These are phyloP conservation scores for Siniperca scherzeri DNA, from an alignment of 2,797 vertebrate species.

Conservation along the genomic window DNA sequence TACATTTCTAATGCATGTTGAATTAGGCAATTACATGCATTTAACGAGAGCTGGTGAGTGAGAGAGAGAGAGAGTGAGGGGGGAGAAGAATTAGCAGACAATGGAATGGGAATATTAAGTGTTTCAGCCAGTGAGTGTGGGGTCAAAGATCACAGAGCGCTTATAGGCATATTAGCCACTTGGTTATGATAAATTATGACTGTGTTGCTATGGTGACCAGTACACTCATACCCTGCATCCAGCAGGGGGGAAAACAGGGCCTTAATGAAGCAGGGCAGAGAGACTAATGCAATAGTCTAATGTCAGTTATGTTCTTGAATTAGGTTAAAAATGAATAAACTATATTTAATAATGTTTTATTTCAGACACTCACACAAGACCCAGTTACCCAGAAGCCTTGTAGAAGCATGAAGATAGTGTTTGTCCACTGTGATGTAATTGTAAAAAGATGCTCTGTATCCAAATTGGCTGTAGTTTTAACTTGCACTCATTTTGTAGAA, in stretches of 20 bases:
- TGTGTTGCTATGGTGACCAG: constrained; percentile 79
- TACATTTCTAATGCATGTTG: constrained; percentile 85
- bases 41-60: constrained; percentile 76
- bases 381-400: constrained; percentile 4
- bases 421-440: not conserved
- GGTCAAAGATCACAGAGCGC: constrained; percentile 81
- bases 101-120: constrained; percentile 83
- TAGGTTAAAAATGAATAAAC: constrained; percentile 25
- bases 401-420: not conserved
- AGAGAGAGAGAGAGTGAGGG: constrained; percentile 35
- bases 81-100: constrained; percentile 71
- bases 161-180: constrained; percentile 85
- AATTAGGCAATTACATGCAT: constrained; percentile 86
- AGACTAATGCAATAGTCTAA: constrained; percentile 35
- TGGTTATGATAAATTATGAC: constrained; percentile 84
- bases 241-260: constrained; percentile 21
- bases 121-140: constrained; percentile 77
- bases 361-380: not conserved
- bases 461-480: not conserved
- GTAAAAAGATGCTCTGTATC: not conserved
- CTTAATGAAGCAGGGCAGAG: constrained; percentile 61
- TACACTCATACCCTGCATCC: constrained; percentile 41
- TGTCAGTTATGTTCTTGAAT: constrained; percentile 33
- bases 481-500: not conserved
- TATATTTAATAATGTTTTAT: constrained; percentile 6